Percentiles rank a stretch among this genome's conserved stretches.
These are phyloP conservation scores for Itoplectis maculator DNA, from an alignment of 2,888 invertebrate genomes.

Conservation along the genomic window DNA sequence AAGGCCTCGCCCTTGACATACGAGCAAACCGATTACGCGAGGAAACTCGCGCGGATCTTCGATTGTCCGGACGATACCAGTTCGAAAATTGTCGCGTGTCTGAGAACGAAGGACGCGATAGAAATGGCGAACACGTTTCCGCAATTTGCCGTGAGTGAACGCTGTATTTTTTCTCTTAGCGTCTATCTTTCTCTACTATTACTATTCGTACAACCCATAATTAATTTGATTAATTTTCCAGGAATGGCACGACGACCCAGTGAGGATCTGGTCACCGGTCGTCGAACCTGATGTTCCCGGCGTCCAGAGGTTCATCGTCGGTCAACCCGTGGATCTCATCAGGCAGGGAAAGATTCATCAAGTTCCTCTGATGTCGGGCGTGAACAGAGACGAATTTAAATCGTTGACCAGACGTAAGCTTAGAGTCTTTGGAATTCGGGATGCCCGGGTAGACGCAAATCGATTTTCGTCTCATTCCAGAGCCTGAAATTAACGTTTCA, in stretches of 20 bases:
- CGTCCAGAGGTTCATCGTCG: conserved; percentile 87
- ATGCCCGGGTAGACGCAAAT: no score
- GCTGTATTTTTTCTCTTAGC: no score
- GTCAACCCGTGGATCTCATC: conserved; percentile 87
- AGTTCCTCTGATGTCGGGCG: conserved; percentile 88
- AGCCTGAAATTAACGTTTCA: no score
- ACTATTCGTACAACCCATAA: no score
- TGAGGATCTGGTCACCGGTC: conserved; percentile 87
- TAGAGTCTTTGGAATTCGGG: no score
- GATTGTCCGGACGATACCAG: conserved; percentile 86
- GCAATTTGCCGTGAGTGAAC: conserved; percentile 17
- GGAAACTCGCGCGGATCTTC: conserved; percentile 87
- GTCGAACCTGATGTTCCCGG: conserved; percentile 88
- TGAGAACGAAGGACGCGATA: conserved; percentile 84
- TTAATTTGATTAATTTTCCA: conserved; percentile 72
- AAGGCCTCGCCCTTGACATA: conserved; percentile 86
- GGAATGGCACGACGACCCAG: conserved; percentile 86
- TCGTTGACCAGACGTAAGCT: neutral
- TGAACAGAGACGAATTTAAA: conserved; percentile 89
- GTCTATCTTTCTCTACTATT: no score
- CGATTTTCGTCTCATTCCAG: no score
- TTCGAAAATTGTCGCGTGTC: conserved; percentile 86
- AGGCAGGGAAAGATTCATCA: conserved; percentile 86
- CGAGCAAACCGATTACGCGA: conserved; percentile 86
- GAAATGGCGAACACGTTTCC: conserved; percentile 40